Conservation (phyloP, 2,797 vertebrate species). For the Dryobates pubescens region DNA sequence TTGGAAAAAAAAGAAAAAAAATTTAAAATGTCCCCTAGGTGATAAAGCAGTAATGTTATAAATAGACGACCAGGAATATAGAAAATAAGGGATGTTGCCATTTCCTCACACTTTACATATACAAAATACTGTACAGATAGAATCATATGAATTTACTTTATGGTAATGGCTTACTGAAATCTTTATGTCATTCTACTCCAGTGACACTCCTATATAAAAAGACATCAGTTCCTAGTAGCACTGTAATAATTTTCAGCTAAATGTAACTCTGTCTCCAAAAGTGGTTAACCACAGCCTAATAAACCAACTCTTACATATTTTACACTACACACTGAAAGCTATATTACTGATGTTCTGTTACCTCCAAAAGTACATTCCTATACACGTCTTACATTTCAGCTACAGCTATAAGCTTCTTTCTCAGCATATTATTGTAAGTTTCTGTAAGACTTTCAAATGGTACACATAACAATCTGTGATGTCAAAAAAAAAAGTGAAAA, state of each 20-base stretch:
- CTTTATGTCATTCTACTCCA: background rate
- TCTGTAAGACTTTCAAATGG: background rate
- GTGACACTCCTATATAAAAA: background rate
- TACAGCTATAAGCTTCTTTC: background rate
- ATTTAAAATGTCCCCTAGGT: background rate
- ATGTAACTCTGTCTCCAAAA: background rate
- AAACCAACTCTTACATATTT: background rate
- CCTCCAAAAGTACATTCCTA: background rate
- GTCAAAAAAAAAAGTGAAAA: background rate
- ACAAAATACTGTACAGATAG: background rate
- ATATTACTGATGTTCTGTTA: background rate
- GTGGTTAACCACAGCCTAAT: constrained; percentile 5
- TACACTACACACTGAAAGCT: background rate
- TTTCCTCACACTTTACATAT: background rate
- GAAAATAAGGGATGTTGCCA: background rate
- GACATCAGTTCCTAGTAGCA: background rate
- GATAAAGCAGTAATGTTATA: background rate
- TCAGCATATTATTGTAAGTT: background rate
- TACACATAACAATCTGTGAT: background rate
- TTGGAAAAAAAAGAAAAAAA: background rate
- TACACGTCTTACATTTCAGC: background rate
- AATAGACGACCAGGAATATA: background rate
- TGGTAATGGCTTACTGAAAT: background rate
- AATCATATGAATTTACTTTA: background rate
- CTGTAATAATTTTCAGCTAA: background rate